Evolutionary conservation across 2,888 invertebrate species (phyloP), one percentile per base, ranked within the genome.

Genomic region (Muscina levida): DNA sequence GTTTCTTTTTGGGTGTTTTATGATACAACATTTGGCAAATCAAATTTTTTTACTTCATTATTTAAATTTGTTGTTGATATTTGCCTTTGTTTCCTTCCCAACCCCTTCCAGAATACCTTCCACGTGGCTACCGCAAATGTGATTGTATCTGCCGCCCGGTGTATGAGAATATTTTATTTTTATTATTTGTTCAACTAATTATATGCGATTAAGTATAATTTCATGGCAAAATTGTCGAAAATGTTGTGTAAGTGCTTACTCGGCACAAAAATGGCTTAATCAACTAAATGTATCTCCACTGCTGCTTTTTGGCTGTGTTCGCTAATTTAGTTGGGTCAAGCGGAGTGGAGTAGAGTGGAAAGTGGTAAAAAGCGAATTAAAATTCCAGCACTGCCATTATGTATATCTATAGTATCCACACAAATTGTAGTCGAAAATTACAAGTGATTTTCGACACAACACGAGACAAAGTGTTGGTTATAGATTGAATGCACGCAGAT

Each of bases 141-240:
- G 31, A 5, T 31, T 31, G 19, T 11, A 31, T 56, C 62, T 15
- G n/a, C 31, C 31, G 31, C 31, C 31, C 31, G n/a, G 22, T 42
- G 8, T 70, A 46, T 65, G 6, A 53, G 24, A 22, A 53, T 13
- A 53, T 24, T 53, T 53, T 53, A 53, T 53, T 53, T 22, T 31
- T 26, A 59, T 59, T 56, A 71, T 79, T 74, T 74, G 44, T 24
- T 74, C 57, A 59, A 42, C 71, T 79, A 74, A 74, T 79, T 79
- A 74, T 66, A 53, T 74, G 66, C 26, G 65, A 78, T 78, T 78
- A 66, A 66, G 66, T 46, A 66, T 66, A 66, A 78, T 71, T 74
- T 73, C 68, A 70, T 68, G 72, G 59, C 44, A 17, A 59, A 42
- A 56, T 56, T 62, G 53, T 68, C 51, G 5, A 31, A 72, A 70